Evolutionary conservation across 2,797 vertebrate species (phyloP).

Genomic region (Cyprinodon diabolis): DNA sequence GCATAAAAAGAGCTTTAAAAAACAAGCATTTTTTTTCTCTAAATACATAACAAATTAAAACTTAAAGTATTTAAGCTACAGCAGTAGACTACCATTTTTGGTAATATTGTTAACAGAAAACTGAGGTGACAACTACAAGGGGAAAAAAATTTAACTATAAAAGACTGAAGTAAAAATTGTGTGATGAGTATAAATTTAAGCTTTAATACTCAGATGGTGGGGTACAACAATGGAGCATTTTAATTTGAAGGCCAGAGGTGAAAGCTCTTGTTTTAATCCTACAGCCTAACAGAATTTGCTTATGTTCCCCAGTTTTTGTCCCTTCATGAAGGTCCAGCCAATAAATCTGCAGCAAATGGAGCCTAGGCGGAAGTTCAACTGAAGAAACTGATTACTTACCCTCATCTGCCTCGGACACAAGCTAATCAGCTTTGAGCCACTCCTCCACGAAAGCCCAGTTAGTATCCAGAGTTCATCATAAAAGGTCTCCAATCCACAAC

Average conservation of each 20-base stretch:
- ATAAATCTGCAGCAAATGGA: neutral
- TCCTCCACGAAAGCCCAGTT: no score
- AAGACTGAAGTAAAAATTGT: neutral
- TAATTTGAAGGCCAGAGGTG: no score
- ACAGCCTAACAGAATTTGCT: neutral
- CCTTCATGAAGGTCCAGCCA: neutral
- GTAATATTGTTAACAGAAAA: neutral
- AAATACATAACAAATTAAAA: neutral
- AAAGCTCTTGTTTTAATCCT: neutral
- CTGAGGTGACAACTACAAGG: neutral
- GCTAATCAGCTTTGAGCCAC: no score
- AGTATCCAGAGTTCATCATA: no score
- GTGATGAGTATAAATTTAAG: neutral
- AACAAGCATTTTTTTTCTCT: neutral
- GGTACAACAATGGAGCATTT: neutral
- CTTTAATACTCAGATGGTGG: neutral
- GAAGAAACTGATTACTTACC: no score
- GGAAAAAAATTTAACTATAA: neutral
- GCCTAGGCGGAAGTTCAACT: no score
- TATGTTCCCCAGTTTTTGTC: neutral
- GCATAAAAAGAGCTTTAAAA: no score
- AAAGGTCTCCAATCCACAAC: no score
- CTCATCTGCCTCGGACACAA: no score
- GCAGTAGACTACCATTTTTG: neutral
- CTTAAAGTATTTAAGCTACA: neutral